Evolutionary conservation across 2,888 invertebrate genomes (phyloP), one percentile per base, ranked within the genome.

Genomic region (Cheilosia pagana): DNA sequence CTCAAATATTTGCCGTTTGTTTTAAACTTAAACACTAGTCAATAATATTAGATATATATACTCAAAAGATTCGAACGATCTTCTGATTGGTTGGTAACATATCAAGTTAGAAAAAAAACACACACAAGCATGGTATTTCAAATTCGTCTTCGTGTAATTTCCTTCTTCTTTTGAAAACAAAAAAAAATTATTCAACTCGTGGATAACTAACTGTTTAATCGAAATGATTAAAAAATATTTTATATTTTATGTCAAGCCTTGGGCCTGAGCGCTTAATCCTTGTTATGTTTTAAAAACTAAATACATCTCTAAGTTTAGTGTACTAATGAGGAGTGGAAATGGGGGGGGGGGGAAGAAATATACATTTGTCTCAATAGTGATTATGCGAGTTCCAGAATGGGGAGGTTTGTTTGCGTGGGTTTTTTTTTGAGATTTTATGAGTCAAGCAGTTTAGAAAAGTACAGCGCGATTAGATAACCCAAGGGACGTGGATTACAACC

Each of bases 231-330:
- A 83, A 83, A 78, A 83, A 78, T 79, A 83, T 79, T 83, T 52
- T 57, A 83, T 83, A 79, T 83, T 83, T 79, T 70, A 35, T 53
- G 2, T 59, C 68, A 63, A 70, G 83, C 79, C 83, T 83, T 39
- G 3, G 83, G 63, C 83, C 59, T 23, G 23, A 39, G 16, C 23
- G 52, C 2, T 65, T 72, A 62, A 62, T 67, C 71, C 71, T 71
- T 77, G 77, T 48, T 12, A 41, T 43, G 28, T 23, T 60, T 60
- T 67, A 41, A 71, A 23, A 63, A 70, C 71, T 82, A 82, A 55
- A 45, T 77, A 55, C 57, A 68, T 74, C 25, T 53, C 76, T 81
- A 81, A 14, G 7, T 43, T 76, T 57, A 71, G 70, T 65, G 16
- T 74, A 43, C 21, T 45, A 67, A 55, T 19, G 65, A 60, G 43